Conservation (phyloP, 2,113 vertebrate species). For the Nematolebias whitei region DNA sequence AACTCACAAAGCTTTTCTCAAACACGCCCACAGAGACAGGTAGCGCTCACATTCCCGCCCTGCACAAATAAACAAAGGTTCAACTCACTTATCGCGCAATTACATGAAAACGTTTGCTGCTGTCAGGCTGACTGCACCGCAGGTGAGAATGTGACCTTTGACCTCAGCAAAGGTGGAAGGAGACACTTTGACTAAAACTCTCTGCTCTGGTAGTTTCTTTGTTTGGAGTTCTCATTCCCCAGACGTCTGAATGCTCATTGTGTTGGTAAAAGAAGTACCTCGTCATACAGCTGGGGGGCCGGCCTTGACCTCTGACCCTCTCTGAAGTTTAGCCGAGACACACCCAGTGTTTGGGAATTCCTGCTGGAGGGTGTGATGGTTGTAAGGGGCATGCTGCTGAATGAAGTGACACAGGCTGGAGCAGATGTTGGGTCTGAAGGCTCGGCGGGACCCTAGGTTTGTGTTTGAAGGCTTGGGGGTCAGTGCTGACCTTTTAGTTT, state of each 20-base stretch:
- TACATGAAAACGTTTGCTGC: neutral
- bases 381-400: slow-evolving; percentile 42
- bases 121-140: slow-evolving; percentile 10
- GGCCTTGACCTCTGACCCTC: slow-evolving; percentile 52
- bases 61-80: slow-evolving; percentile 56
- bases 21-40: slow-evolving; percentile 42
- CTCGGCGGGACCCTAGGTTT: slow-evolving; percentile 25
- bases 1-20: slow-evolving; percentile 32
- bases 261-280: slow-evolving; percentile 52
- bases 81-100: slow-evolving; percentile 4
- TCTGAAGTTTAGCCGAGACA: slow-evolving; percentile 42
- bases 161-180: slow-evolving; percentile 18
- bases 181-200: slow-evolving; percentile 39
- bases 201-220: neutral
- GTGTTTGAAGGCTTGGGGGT: neutral
- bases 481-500: neutral
- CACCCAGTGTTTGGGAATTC: slow-evolving; percentile 31
- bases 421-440: slow-evolving; percentile 57
- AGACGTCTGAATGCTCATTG: slow-evolving; percentile 12
- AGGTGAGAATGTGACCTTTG: slow-evolving; percentile 70
- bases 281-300: slow-evolving; percentile 23
- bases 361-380: slow-evolving; percentile 41
- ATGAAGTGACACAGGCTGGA: slow-evolving; percentile 47
- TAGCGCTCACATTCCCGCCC: slow-evolving; percentile 44
- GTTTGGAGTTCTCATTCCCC: slow-evolving; percentile 13